Evolutionary conservation across 2,113 vertebrate species (phyloP).

Genomic region (Syngnathus scovelli): DNA sequence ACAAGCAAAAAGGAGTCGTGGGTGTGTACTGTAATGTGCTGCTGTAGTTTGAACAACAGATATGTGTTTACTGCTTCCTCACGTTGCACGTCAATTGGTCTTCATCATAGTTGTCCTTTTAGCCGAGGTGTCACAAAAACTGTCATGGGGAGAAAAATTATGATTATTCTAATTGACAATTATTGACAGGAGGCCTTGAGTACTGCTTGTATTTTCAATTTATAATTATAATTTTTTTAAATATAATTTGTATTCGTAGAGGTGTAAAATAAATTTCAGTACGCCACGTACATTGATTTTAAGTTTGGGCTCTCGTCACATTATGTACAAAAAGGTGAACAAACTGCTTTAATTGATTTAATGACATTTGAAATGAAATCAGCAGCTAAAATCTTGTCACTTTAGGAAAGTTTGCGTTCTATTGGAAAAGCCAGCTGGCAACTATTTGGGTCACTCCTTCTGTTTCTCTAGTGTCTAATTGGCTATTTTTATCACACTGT

Average conservation of each 20-base stretch:
- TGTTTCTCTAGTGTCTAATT: too few species aligned
- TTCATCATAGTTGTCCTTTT: background rate
- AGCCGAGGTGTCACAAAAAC: background rate
- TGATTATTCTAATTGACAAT: background rate
- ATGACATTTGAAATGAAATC: background rate
- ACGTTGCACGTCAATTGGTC: background rate
- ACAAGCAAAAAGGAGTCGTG: constrained; percentile 75
- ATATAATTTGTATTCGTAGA: background rate
- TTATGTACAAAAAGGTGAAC: background rate
- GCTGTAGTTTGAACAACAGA: background rate
- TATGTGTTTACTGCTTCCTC: background rate
- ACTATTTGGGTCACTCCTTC: too few species aligned
- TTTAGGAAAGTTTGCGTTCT: too few species aligned
- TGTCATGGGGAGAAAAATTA: background rate
- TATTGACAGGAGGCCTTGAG: background rate
- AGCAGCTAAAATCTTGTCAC: too few species aligned
- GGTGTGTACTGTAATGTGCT: constrained; percentile 60
- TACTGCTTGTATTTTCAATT: background rate
- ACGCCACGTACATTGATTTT: background rate
- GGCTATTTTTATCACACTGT: too few species aligned
- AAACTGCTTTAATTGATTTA: background rate
- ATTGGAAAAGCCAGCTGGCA: too few species aligned
- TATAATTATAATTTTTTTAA: background rate
- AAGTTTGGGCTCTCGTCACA: background rate
- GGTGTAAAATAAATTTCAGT: too few species aligned